Evolutionary conservation across 2,888 invertebrate species (phyloP), one percentile per base, ranked within the genome.

Genomic region (Troides aeacus): DNA sequence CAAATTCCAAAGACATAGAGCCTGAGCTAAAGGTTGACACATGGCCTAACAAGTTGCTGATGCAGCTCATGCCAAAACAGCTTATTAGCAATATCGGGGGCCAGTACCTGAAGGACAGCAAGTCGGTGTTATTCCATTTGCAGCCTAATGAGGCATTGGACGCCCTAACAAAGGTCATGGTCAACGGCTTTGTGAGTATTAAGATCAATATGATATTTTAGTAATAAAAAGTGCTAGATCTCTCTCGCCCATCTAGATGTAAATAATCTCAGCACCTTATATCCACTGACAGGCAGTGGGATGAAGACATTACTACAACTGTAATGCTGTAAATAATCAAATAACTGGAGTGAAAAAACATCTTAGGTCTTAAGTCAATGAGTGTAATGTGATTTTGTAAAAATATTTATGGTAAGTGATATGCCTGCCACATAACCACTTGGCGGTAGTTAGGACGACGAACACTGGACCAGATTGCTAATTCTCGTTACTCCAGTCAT

Each of bases 51-150:
- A 98, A 97, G 81, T 87, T 99, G 56, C 94, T 98, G 64, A 98
- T 99, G 97, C 98, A 98, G 87, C 86, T 99, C 74, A 97, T 99
- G 96, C 99, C 98, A 0, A 98, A 98, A 81, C 96, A 96, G 80
- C 91, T 99, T 73, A 96, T 99, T 77, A 97, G 97, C 74, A 97
- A 95, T 86, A 97, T 98, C 76, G 97, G 97, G 0, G 97, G 97
- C 0, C 95, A 96, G 74, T 97, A 96, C 87, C 93, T 98, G 36
- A 97, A 97, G 83, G 98, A 98, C 88, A 97, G 98, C 36, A 97
- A 97, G 87, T 98, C 98, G 42, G 98, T 99, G 50, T 93, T 97
- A 57, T 98, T 99, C 87, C 96, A 97, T 82, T 95, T 97, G 1
- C 95, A 96, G 77, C 95, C 95, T 1, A 97, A 97, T 78, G 98